A percentile compares a stretch with the other conserved stretches of the same genome.
Evolutionary conservation across 1,140 invertebrate species (phyloP).

Genomic region (Caenorhabditis brenneri): DNA sequence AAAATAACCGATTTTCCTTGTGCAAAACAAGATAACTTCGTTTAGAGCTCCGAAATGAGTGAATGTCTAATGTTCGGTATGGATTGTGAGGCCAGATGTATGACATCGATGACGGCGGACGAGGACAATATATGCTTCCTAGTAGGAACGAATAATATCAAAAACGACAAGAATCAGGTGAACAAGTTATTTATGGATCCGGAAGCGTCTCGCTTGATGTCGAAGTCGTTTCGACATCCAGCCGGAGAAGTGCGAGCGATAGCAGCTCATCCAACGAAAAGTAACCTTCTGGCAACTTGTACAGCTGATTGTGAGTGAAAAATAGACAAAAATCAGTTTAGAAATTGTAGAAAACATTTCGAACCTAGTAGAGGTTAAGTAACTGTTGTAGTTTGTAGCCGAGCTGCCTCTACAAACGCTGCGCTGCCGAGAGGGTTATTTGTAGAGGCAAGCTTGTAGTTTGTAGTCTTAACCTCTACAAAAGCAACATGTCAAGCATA

Average conservation of each 20-base stretch:
- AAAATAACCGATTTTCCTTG: neutral
- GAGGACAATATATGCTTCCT: constrained; percentile 48
- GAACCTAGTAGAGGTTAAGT: no score
- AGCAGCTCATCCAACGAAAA: constrained; percentile 37
- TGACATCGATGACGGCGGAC: constrained; percentile 18
- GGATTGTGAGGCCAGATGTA: constrained; percentile 48
- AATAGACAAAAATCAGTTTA: no score
- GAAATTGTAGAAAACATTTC: no score
- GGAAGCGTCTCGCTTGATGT: constrained; percentile 26
- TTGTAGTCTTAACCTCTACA: no score
- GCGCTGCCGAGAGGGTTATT: no score
- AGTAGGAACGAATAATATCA: constrained; percentile 52
- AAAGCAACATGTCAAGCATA: no score
- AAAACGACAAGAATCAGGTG: constrained; percentile 46
- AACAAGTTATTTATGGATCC: constrained; percentile 26
- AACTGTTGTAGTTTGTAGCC: no score
- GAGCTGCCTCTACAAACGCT: no score
- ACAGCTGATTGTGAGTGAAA: constrained; percentile 47
- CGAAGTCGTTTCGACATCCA: constrained; percentile 32
- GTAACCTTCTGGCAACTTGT: neutral
- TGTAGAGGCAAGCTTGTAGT: no score
- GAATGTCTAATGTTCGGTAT: constrained; percentile 54
- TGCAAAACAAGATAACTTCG: neutral
- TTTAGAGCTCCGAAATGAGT: constrained; percentile 44
- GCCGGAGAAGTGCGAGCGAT: constrained; percentile 47